Base-by-base conservation (phyloP, 2,797 vertebrate genomes). In the Squalus acanthias region DNA sequence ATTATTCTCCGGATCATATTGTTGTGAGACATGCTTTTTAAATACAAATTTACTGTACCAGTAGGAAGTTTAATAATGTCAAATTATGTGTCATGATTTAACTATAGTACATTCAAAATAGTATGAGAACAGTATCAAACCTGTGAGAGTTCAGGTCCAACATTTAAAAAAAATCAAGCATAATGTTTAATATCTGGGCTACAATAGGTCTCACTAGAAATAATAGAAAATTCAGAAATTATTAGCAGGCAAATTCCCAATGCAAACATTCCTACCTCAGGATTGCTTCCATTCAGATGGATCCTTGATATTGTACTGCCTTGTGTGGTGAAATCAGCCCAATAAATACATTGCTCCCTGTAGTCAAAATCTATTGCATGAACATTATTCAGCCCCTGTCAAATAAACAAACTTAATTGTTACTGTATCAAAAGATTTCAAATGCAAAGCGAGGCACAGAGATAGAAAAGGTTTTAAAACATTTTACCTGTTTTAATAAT, bases 321-420 rank as follows among this genome's bases (percentile, higher is more conserved):
- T 70, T 99, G 99, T 97, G 99, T 98, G 97, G 98, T 99, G 96
- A 99, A 99, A 98, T 99, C 99, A 97, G 99, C 99, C 99, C 99
- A 99, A 96, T 99, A 99, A 97, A 99, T 98, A 94, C 99, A 99
- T 97, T 99, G 99, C 97, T 99, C 99, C 98, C 98, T 99, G 97
- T 99, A 99, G 98, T 99, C 99, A 97, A 99, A 99, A 97, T 99
- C 99, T 97, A 99, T 98, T 97, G 99, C 99, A 97, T 99, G 99
- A 97, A 99, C 99, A 97, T 99, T 99, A 98, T 99, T 99, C 96
- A 99, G 98, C 60, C 99, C 99, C 99, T 99, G 97, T 97, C 97
- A 97, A 97, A 96, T 95, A 96, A 96, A 96, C 95, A 96, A 95
- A 74, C 26, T 70, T 0, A 96, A 46, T 60, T 8, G 96, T 39